These are phyloP conservation scores for Incurvaria masculella DNA, from an alignment of 2,888 invertebrate genomes.

Conservation along the genomic window DNA sequence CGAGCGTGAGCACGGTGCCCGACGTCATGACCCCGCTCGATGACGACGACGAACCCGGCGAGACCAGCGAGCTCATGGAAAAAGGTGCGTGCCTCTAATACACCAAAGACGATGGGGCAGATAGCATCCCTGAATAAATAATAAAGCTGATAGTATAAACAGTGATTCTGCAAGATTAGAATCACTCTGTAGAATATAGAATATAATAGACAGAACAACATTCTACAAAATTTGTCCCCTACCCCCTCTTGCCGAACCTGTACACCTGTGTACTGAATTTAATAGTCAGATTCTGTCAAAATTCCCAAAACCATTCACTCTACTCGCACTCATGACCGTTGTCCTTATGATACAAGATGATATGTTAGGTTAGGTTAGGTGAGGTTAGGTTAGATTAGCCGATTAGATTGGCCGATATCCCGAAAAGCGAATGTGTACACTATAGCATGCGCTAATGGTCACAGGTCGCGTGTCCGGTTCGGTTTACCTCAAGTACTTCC, in stretches of 20 bases:
- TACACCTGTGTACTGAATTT: no score
- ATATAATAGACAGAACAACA: no score
- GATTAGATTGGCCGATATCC: neutral
- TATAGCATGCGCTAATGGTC: no score
- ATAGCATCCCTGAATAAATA: no score
- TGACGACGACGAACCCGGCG: slow-evolving; percentile 48
- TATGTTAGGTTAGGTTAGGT: no score
- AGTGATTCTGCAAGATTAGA: no score
- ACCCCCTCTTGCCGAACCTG: no score
- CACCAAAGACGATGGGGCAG: neutral
- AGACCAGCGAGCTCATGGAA: slow-evolving; percentile 63
- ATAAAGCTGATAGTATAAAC: no score
- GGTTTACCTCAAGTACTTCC: slow-evolving; percentile 67
- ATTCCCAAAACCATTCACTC: neutral
- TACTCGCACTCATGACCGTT: slow-evolving; percentile 4
- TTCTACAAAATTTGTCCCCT: no score
- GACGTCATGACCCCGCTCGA: slow-evolving; percentile 22
- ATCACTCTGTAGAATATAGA: no score
- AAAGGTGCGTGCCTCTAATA: slow-evolving; percentile 44
- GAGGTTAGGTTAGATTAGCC: no score
- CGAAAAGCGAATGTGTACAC: neutral
- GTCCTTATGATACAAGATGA: neutral
- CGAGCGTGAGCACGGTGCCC: slow-evolving; percentile 31
- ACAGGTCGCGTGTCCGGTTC: slow-evolving; percentile 53
- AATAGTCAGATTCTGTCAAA: no score